Conservation (phyloP, 1,140 invertebrate genomes). For the Ridgeia piscesae region DNA sequence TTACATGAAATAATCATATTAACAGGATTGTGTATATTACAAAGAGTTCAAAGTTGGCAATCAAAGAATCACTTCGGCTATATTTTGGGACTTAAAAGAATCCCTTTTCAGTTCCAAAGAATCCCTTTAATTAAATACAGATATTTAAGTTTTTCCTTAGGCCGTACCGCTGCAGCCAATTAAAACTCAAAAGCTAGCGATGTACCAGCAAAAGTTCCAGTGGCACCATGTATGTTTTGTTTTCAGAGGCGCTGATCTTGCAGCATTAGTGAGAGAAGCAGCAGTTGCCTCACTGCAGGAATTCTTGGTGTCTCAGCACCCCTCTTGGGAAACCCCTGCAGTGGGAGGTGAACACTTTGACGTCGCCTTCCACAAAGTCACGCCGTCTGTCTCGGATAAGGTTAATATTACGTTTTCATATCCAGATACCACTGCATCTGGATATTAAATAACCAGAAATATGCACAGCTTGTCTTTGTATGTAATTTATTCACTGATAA, state of each 20-base stretch:
- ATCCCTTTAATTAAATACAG: neutral
- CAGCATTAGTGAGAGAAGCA: constrained; percentile 81
- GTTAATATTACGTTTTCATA: constrained; percentile 52
- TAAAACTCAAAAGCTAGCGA: neutral
- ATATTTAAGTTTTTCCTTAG: too few species aligned
- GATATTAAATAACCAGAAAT: neutral
- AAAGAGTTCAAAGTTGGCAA: too few species aligned
- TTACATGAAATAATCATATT: too few species aligned
- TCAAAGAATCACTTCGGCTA: too few species aligned
- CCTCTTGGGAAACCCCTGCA: constrained; percentile 37
- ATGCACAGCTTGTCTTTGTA: neutral
- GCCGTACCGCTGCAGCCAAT: too few species aligned
- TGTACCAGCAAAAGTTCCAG: neutral
- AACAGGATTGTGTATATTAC: too few species aligned
- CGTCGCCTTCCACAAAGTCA: constrained; percentile 72
- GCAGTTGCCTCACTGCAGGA: constrained; percentile 72
- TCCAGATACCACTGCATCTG: too few species aligned
- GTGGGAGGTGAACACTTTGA: constrained; percentile 65
- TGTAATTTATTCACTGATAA: neutral
- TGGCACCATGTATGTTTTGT: neutral
- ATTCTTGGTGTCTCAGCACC: constrained; percentile 56
- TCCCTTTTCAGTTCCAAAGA: too few species aligned
- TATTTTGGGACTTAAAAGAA: too few species aligned
- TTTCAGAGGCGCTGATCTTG: constrained; percentile 82
- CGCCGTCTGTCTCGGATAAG: constrained; percentile 77